Base-by-base conservation (phyloP, 2,888 invertebrate genomes). In the Apamea sordens region DNA sequence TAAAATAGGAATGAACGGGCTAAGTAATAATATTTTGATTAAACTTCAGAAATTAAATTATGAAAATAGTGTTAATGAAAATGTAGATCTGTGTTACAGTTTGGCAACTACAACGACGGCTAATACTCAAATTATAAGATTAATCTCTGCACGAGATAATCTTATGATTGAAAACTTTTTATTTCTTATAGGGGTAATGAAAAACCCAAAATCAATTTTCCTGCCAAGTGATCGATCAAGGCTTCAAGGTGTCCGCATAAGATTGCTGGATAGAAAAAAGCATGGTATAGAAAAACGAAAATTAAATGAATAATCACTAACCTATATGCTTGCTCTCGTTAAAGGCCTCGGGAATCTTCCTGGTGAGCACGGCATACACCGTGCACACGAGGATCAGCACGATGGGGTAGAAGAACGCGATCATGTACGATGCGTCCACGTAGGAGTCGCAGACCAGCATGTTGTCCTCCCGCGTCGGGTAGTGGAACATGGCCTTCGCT, bases 311-410 rank as follows among this genome's bases (percentile, higher is more conserved):
- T 36, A 36, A 13, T 59, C 10, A 59, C 11, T n/a, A 24, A 64
- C 64, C 99, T 90, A 99, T 99, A 96, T 99, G 99, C 96, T 99
- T 99, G 91, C 99, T 99, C 96, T 99, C 99, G 95, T 99, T 99
- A 95, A 99, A 99, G 64, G 99, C 99, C 94, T 99, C 99, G 0
- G 99, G 99, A 84, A 99, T 98, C 97, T 99, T 99, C 88, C 99
- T 97, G 0, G 99, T 99, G 70, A 99, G 98, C 0, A 99, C 98
- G 0, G 99, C 99, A 93, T 99, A 99, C 24, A 99, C 98, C 0
- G 99, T 99, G 95, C 99, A 99, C 80, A 99, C 97, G 28, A 99
- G 97, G 90, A 99, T 99, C 73, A 99, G 97, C 83, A 99, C 97
- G 90, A 99, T 99, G 32, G 99, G 99, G 96, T 99, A 99, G 90